A percentile compares a stretch with the other conserved stretches of the same genome.
Conservation (phyloP, 1,140 invertebrate species). For the Drosophila neocordata region DNA sequence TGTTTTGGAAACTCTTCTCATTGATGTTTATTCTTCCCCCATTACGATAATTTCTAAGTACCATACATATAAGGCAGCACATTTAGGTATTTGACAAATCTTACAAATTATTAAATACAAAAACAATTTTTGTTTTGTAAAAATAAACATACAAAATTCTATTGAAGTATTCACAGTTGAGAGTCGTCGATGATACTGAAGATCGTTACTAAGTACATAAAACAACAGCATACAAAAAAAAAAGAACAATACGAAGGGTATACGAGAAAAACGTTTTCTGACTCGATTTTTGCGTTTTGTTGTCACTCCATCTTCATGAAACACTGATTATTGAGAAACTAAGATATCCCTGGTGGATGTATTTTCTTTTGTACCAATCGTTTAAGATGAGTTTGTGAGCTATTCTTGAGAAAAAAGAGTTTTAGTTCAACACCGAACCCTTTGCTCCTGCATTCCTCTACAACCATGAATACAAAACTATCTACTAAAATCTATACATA, state of each 20-base stretch:
- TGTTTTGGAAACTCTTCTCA: background rate
- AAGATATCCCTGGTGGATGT: background rate
- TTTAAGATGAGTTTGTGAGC: too few species aligned
- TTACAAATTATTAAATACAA: slow-evolving; percentile 21
- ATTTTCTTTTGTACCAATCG: background rate
- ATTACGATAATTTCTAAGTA: slow-evolving; percentile 29
- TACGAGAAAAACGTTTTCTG: background rate
- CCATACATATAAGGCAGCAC: slow-evolving; percentile 51
- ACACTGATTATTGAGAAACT: background rate
- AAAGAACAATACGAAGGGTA: slow-evolving; percentile 7
- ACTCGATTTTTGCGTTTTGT: background rate
- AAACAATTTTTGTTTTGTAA: background rate
- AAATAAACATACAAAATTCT: slow-evolving; percentile 1
- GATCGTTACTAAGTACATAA: slow-evolving; percentile 39
- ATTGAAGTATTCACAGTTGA: slow-evolving; percentile 7
- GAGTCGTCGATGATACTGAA: background rate
- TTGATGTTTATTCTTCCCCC: background rate
- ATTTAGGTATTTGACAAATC: slow-evolving; percentile 46
- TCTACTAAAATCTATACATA: background rate
- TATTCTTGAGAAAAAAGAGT: too few species aligned
- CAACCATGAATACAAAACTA: slow-evolving; percentile 1
- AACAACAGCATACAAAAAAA: slow-evolving; percentile 26
- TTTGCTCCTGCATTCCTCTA: background rate
- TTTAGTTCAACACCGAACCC: too few species aligned
- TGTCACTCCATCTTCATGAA: background rate